Evolutionary conservation across 2,888 invertebrate genomes (phyloP).

Genomic region (Calephelis perditalis): DNA sequence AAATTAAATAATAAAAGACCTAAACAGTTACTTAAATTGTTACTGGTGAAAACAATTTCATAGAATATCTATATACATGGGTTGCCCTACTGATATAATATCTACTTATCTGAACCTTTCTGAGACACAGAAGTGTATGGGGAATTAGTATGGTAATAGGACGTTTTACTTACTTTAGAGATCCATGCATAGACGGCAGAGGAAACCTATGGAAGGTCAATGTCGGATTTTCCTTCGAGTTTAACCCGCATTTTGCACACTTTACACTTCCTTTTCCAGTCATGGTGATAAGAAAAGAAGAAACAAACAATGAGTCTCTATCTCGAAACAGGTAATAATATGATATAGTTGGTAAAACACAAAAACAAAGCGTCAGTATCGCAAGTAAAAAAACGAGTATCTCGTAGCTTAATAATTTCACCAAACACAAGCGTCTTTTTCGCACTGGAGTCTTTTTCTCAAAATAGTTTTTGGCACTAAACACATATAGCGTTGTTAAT

Average conservation of each 20-base stretch:
- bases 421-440: not conserved
- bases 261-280: not conserved
- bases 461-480: not conserved
- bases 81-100: too few relatives aligned
- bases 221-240: not conserved
- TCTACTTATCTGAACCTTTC: too few relatives aligned
- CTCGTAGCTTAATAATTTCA: not conserved
- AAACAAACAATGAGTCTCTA: not conserved
- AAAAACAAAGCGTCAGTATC: too few relatives aligned
- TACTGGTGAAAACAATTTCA: too few relatives aligned
- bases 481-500: not conserved
- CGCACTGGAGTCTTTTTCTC: too few relatives aligned
- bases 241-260: not conserved
- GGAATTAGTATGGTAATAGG: too few relatives aligned
- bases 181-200: conserved; percentile 1
- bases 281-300: not conserved
- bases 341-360: too few relatives aligned
- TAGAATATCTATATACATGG: too few relatives aligned
- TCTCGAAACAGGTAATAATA: not conserved
- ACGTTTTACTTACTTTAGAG: not conserved
- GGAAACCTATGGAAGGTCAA: conserved; percentile 8
- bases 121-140: too few relatives aligned
- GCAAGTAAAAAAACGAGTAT: too few relatives aligned
- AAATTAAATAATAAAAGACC: too few relatives aligned
- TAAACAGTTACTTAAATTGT: too few relatives aligned